Conservation (phyloP, 2,888 invertebrate genomes). For the Pseudeuparius sepicola region DNA sequence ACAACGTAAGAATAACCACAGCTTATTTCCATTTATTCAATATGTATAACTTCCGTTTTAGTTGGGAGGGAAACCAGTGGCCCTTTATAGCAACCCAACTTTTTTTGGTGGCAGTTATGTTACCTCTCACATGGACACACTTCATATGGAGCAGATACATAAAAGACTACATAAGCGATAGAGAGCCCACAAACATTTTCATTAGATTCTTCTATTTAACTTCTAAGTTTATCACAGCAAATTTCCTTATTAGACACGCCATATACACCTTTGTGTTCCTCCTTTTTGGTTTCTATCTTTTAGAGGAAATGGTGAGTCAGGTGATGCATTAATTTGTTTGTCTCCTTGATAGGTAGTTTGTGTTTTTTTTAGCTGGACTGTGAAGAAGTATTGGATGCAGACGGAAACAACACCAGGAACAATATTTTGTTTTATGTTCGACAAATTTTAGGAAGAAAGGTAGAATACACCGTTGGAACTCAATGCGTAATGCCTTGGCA, state of each 20-base stretch:
- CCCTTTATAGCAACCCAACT: conserved; percentile 40
- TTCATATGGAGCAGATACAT: conserved; percentile 24
- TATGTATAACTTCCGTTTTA: conserved; percentile 20
- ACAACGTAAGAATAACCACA: conserved; percentile 43
- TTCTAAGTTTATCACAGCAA: conserved; percentile 53
- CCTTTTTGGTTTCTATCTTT: conserved; percentile 53
- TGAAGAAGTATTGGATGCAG: conserved; percentile 14
- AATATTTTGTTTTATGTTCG: too few relatives aligned
- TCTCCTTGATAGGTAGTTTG: conserved; percentile 4
- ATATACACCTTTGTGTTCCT: conserved; percentile 59
- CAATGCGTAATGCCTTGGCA: too few relatives aligned
- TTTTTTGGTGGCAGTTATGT: conserved; percentile 45
- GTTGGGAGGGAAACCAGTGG: conserved; percentile 38
- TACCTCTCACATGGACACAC: conserved; percentile 68
- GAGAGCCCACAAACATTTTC: conserved; percentile 42
- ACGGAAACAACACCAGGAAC: too few relatives aligned
- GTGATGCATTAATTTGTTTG: background rate
- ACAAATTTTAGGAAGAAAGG: too few relatives aligned
- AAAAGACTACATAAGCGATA: conserved; percentile 40
- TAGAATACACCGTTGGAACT: too few relatives aligned
- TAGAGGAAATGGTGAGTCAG: conserved; percentile 50
- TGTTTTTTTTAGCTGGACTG: conserved; percentile 25
- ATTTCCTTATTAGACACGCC: conserved; percentile 48
- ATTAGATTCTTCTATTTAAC: conserved; percentile 50
- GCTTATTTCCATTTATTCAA: too few relatives aligned